Evolutionary conservation across 2,797 vertebrate genomes (phyloP).

Genomic region (Chelidonichthys spinosus): DNA sequence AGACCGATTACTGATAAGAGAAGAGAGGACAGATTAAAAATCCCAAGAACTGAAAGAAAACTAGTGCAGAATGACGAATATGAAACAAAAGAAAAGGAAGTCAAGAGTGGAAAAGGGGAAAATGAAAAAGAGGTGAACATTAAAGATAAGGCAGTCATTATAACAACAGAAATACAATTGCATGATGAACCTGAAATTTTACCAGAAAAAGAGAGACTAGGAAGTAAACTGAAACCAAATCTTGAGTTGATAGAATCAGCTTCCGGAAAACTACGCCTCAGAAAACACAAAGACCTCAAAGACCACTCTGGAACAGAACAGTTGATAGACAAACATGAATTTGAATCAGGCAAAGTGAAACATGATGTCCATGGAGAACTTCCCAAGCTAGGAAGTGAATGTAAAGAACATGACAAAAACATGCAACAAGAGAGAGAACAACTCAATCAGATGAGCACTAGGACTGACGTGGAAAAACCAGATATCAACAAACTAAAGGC

Average conservation of each 20-base stretch:
- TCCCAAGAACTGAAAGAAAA: not conserved
- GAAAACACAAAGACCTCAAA: not conserved
- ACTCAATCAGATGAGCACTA: not conserved
- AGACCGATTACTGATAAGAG: not conserved
- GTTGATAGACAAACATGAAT: not conserved
- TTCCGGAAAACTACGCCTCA: not conserved
- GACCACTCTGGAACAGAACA: not conserved
- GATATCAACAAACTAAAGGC: no score
- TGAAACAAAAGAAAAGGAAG: not conserved
- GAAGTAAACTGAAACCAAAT: not conserved
- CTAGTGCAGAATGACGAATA: not conserved
- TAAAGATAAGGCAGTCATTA: not conserved
- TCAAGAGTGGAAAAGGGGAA: not conserved
- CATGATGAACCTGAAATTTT: not conserved
- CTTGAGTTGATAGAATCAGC: not conserved
- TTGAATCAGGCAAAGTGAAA: not conserved
- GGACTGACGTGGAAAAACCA: no score
- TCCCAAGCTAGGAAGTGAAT: not conserved
- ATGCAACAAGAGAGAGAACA: accelerated
- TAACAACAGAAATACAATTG: no score
- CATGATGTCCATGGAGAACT: not conserved
- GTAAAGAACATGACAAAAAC: not conserved
- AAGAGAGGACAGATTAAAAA: not conserved
- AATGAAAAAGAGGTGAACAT: not conserved
- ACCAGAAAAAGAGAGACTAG: not conserved